Evolutionary conservation across 2,888 invertebrate genomes (phyloP).

Genomic region (Carterocephalus palaemon): DNA sequence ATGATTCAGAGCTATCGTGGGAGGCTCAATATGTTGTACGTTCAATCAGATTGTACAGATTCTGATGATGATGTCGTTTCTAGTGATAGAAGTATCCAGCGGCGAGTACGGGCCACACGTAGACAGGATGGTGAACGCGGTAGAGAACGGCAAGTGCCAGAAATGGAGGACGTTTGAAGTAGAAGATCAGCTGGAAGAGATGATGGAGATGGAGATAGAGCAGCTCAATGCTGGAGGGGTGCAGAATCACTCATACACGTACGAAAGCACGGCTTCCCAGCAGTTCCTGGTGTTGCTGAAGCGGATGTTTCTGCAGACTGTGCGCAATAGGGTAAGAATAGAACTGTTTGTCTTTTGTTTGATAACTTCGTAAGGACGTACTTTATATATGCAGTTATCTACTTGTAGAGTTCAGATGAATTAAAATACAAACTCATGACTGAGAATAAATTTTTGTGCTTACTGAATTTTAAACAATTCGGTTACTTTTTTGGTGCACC

Average conservation of each 20-base stretch:
- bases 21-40: no score
- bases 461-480: no score
- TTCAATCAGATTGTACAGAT: no score
- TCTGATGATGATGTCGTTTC: slow-evolving; percentile 31
- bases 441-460: no score
- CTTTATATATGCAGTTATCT: no score
- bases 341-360: neutral
- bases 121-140: slow-evolving; percentile 82
- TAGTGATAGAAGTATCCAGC: slow-evolving; percentile 89
- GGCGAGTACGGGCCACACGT: slow-evolving; percentile 87
- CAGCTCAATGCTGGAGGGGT: slow-evolving; percentile 63
- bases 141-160: slow-evolving; percentile 82
- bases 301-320: slow-evolving; percentile 86
- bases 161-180: slow-evolving; percentile 69
- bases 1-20: no score
- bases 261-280: slow-evolving; percentile 79
- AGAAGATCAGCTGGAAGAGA: slow-evolving; percentile 40
- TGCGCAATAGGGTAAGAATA: slow-evolving; percentile 81
- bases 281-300: slow-evolving; percentile 84
- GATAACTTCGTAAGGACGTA: no score
- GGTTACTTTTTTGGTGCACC: no score
- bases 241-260: slow-evolving; percentile 73
- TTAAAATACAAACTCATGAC: no score
- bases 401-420: no score
- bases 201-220: slow-evolving; percentile 54